These are phyloP conservation scores for Grammomys surdaster DNA, from an alignment of 2,113 vertebrate genomes.

Conservation along the genomic window DNA sequence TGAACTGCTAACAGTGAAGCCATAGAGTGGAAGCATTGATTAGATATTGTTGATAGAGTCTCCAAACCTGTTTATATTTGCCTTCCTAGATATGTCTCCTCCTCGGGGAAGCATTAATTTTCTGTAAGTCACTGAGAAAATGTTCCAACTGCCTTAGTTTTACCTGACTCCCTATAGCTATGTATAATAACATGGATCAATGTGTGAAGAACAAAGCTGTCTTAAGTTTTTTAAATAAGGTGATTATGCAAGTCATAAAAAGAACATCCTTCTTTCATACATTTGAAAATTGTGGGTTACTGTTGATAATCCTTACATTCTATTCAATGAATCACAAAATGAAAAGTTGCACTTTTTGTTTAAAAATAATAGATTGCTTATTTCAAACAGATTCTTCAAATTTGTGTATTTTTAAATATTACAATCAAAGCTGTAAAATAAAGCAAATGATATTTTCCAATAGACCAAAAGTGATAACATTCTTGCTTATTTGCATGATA, in stretches of 20 bases:
- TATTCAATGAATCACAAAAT: slow-evolving; percentile 31
- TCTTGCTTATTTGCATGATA: slow-evolving; percentile 7
- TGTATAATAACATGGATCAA: slow-evolving; percentile 15
- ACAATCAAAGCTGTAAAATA: slow-evolving; percentile 55
- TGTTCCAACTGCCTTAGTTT: neutral
- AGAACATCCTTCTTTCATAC: neutral
- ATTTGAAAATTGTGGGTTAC: slow-evolving; percentile 41
- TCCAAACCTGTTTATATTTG: neutral
- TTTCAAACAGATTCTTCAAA: slow-evolving; percentile 61
- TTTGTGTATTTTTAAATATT: slow-evolving; percentile 36
- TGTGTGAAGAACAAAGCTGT: neutral
- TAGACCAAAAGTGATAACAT: slow-evolving; percentile 20
- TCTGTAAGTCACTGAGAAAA: slow-evolving; percentile 21
- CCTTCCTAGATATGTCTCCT: neutral
- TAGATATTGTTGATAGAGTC: neutral
- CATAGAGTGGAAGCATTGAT: neutral
- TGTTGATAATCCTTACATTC: slow-evolving; percentile 37
- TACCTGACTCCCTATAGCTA: neutral
- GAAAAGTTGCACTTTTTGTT: neutral
- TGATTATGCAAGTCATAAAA: slow-evolving; percentile 30
- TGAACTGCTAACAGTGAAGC: neutral
- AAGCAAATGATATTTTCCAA: slow-evolving; percentile 63
- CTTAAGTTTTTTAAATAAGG: neutral
- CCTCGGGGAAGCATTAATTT: neutral
- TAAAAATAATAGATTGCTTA: slow-evolving; percentile 55